Evolutionary conservation across 2,888 invertebrate species (phyloP).

Genomic region (Hofmannophila pseudospretella): DNA sequence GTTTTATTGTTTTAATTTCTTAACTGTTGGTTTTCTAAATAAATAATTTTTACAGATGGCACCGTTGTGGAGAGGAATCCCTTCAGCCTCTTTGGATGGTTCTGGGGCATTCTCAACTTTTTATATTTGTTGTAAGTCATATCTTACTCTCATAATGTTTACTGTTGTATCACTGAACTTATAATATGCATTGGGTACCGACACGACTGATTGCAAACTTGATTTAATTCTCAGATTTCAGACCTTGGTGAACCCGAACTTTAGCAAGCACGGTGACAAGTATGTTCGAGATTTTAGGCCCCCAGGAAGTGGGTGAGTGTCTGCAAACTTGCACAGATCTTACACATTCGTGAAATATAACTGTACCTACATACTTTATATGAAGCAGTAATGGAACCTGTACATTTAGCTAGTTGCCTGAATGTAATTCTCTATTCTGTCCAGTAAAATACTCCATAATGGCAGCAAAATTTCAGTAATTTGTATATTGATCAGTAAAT

Average conservation of each 20-base stretch:
- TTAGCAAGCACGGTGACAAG: slow-evolving; percentile 58
- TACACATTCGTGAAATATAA: no score
- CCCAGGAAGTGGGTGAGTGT: slow-evolving; percentile 63
- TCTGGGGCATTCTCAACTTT: slow-evolving; percentile 75
- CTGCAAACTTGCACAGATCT: neutral
- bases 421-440: no score
- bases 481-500: no score
- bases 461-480: no score
- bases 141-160: neutral
- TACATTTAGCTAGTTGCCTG: no score
- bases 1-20: neutral
- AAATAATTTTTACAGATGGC: slow-evolving; percentile 66
- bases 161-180: neutral
- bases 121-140: slow-evolving; percentile 75
- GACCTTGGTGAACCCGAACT: slow-evolving; percentile 59
- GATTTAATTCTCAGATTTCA: slow-evolving; percentile 42
- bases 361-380: no score
- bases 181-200: neutral
- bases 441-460: no score
- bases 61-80: slow-evolving; percentile 64
- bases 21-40: neutral
- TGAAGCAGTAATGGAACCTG: no score
- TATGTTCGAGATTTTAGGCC: slow-evolving; percentile 61
- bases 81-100: slow-evolving; percentile 66
- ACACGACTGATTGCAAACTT: neutral